Base-by-base conservation (phyloP, 2,888 invertebrate species). In the Scaptomyza cyrtandrae region DNA sequence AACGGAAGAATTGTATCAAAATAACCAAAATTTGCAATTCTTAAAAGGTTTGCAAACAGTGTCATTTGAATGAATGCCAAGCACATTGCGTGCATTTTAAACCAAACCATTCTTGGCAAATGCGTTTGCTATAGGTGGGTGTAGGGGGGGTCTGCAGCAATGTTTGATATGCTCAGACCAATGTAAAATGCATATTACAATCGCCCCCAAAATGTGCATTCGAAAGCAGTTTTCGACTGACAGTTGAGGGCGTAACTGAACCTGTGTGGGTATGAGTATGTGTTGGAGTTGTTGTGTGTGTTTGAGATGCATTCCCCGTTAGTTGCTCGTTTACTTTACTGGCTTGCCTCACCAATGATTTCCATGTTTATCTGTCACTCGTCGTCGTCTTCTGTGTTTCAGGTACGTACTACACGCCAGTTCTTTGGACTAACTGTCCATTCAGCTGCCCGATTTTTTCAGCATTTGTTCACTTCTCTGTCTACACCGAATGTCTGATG, bases 151-250 rank as follows among this genome's bases (percentile, higher is more conserved):
- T 19, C 11, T 31, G 43, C 24, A 63, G 45, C 46, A 64, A 62
- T 56, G 69, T 67, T 86, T 1, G 29, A 29, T 29, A 29, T 66
- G 77, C 64, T 70, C 39, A 54, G 46, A 45, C 53, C 61, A 64
- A 68, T 75, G 72, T 70, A 60, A 75, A 78, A 73, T 73, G 50
- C 59, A 62, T 64, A 67, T 65, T 54, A 66, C 70, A 73, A 70
- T 64, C 39, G 60, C 70, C 71, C 71, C 69, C 29, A 77, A 76
- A 86, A 75, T 80, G 84, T 79, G 71, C 86, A 79, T 62, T 75
- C 68, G 71, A 80, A 70, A 79, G 81, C 74, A 78, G 44, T 74
- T 78, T 73, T 78, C 76, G 80, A 83, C 84, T 66, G 81, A 79
- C 79, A 71, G 70, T 49, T 52, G 62, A 49, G 57, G 61, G 69